Evolutionary conservation across 1,140 invertebrate genomes (phyloP).

Genomic region (Vanessa atalanta): DNA sequence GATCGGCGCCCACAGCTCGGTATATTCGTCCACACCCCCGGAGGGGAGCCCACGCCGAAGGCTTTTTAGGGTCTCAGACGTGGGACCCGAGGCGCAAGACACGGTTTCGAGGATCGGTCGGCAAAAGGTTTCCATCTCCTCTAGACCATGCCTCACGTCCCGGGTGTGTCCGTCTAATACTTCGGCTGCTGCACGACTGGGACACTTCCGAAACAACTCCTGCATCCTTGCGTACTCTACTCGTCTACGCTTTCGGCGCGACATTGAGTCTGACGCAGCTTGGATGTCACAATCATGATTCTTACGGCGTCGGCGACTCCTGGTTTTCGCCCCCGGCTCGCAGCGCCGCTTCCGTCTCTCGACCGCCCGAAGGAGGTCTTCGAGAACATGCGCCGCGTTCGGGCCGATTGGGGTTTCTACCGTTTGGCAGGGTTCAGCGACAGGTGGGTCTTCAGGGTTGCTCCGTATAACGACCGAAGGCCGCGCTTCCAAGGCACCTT

Average conservation of each 20-base stretch:
- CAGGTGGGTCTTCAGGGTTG: too few relatives aligned
- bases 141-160: too few relatives aligned
- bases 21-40: conserved; percentile 30
- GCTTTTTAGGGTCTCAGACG: conserved; percentile 34
- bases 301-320: conserved; percentile 23
- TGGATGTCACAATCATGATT: neutral
- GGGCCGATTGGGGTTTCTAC: too few relatives aligned
- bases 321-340: too few relatives aligned
- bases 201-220: conserved; percentile 41
- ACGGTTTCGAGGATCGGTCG: conserved; percentile 45
- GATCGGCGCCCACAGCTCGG: conserved; percentile 42
- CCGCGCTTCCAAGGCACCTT: too few relatives aligned
- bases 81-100: conserved; percentile 39
- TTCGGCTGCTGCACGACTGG: conserved; percentile 37
- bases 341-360: too few relatives aligned
- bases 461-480: too few relatives aligned
- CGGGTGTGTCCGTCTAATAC: conserved; percentile 37
- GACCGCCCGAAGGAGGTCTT: too few relatives aligned
- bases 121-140: too few relatives aligned
- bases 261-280: conserved; percentile 9
- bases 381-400: too few relatives aligned
- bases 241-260: conserved; percentile 19
- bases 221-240: conserved; percentile 46
- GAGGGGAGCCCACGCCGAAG: conserved; percentile 11
- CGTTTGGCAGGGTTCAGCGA: too few relatives aligned